phyloP scores from a whole-genome alignment of 2,797 vertebrate species.

The Cirrhinus molitorella region DNA sequence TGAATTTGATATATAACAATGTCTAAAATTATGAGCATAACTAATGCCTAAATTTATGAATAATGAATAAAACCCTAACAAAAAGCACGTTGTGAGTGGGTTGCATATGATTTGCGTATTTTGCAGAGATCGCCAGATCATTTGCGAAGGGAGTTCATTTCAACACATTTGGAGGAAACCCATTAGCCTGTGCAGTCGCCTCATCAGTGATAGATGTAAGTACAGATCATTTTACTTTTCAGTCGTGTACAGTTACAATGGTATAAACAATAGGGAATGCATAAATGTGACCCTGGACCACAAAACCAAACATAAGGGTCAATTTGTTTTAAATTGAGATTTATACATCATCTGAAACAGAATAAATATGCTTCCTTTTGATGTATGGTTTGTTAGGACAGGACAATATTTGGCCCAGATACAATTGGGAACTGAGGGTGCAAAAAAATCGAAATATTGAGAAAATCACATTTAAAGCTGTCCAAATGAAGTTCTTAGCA shows the following conservation, averaged over 20 bases:
- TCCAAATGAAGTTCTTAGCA: no score
- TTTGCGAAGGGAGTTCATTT: conserved; percentile 82
- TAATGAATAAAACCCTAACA: neutral
- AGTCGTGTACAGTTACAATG: neutral
- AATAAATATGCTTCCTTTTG: no score
- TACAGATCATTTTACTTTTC: conserved; percentile 13
- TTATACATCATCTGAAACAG: no score
- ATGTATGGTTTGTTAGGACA: no score
- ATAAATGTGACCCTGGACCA: neutral
- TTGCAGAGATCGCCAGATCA: conserved; percentile 86
- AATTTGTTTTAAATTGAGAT: no score
- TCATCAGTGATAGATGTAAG: conserved; percentile 91
- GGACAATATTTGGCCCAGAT: no score
- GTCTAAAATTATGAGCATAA: neutral
- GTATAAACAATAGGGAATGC: neutral
- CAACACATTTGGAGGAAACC: conserved; percentile 93
- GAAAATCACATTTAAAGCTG: no score
- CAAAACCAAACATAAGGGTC: no score
- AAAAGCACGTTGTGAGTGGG: neutral
- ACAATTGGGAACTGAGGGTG: no score
- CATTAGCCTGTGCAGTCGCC: conserved; percentile 85
- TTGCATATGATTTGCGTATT: neutral
- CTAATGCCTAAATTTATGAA: neutral
- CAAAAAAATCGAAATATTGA: no score
- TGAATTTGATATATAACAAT: neutral